phyloP scores from a whole-genome alignment of 2,113 vertebrate species.

The Galbula dea region DNA sequence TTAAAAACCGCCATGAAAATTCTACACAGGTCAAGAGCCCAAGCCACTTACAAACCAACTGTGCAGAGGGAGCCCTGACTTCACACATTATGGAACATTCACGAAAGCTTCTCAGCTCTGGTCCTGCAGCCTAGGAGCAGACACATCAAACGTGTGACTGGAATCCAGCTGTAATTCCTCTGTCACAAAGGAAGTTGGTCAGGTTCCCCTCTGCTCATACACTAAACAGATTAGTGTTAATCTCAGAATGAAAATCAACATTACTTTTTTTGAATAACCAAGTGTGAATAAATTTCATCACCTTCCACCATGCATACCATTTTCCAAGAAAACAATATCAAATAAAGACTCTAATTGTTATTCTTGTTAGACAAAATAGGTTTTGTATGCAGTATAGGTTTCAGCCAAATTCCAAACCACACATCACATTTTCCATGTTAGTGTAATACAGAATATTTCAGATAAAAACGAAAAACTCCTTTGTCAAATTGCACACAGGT shows the following conservation, averaged over 20 bases:
- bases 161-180: neutral
- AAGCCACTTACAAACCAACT: neutral
- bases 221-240: neutral
- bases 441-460: neutral
- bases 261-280: neutral
- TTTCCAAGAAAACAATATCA: neutral
- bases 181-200: neutral
- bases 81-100: rapidly evolving
- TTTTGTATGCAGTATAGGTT: neutral
- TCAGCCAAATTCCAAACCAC: slow-evolving; percentile 2
- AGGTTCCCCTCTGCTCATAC: neutral
- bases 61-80: neutral
- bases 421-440: neutral
- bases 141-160: neutral
- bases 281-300: neutral
- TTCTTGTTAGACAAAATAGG: neutral
- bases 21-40: neutral
- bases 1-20: neutral
- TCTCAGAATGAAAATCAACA: neutral
- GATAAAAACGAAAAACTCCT: neutral
- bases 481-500: neutral
- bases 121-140: neutral
- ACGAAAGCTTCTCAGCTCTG: neutral
- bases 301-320: rapidly evolving
- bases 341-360: neutral